Percentiles rank a stretch among this genome's conserved stretches.
Conservation (phyloP, 1,140 invertebrate genomes). For the Sweltsa coloradensis region DNA sequence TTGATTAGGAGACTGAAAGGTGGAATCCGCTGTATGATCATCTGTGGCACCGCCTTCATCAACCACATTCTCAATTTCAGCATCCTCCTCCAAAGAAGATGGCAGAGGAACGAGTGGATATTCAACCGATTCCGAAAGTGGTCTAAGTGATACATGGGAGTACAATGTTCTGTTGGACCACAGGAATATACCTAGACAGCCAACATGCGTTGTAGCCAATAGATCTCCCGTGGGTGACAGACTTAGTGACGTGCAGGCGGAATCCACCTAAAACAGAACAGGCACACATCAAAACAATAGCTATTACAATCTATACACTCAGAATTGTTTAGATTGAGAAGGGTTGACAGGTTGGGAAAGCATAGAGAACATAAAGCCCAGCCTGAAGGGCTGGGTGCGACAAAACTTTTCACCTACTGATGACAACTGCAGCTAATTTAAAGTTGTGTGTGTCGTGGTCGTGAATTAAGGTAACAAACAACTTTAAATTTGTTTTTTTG, state of each 20-base stretch:
- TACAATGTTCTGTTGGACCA: constrained; percentile 90
- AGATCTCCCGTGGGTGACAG: constrained; percentile 88
- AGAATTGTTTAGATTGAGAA: too few relatives aligned
- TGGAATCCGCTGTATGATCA: constrained; percentile 36
- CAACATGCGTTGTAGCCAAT: constrained; percentile 78
- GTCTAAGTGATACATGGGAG: constrained; percentile 60
- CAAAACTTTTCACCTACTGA: too few relatives aligned
- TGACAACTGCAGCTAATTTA: too few relatives aligned
- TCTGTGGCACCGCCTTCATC: constrained; percentile 36
- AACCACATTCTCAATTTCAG: constrained; percentile 25
- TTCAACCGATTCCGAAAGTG: constrained; percentile 44
- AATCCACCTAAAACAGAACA: constrained; percentile 40
- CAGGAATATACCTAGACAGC: constrained; percentile 80
- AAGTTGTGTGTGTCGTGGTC: too few relatives aligned
- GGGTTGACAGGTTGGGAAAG: too few relatives aligned
- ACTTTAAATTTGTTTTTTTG: too few relatives aligned
- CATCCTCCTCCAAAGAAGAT: constrained; percentile 6
- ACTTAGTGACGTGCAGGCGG: constrained; percentile 67
- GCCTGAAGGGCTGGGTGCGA: too few relatives aligned
- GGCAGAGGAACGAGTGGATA: constrained; percentile 36
- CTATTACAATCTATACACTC: too few relatives aligned
- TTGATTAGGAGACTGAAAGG: constrained; percentile 70
- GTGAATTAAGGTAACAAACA: too few relatives aligned
- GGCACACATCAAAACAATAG: too few relatives aligned
- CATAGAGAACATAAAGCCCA: too few relatives aligned